Percentiles rank a stretch among this genome's conserved stretches.
These are phyloP conservation scores for Tolypeutes matacus DNA, from an alignment of 2,797 vertebrate genomes.

Conservation along the genomic window DNA sequence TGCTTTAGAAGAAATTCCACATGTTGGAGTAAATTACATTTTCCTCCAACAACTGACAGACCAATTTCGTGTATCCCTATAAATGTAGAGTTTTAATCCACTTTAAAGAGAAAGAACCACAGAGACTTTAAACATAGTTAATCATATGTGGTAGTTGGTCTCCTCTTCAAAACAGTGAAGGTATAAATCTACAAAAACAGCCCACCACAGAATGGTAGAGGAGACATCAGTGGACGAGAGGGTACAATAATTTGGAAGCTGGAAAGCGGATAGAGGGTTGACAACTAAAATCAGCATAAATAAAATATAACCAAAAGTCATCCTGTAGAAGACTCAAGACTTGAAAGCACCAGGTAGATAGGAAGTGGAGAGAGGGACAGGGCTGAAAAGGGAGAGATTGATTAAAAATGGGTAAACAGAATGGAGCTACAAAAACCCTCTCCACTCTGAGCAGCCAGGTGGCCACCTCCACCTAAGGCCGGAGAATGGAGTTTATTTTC, in stretches of 20 bases:
- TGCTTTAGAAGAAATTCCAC: not conserved
- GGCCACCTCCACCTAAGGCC: not conserved
- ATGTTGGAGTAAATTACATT: constrained; percentile 26
- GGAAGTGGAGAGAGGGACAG: not conserved
- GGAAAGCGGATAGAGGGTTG: not conserved
- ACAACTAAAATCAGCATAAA: constrained; percentile 9
- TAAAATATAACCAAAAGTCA: not conserved
- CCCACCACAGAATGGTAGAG: not conserved
- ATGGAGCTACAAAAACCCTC: not conserved
- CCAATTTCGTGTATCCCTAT: not conserved
- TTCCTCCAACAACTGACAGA: not conserved
- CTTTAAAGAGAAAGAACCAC: not conserved
- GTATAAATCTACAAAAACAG: not conserved
- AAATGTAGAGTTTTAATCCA: constrained; percentile 24
- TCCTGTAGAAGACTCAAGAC: not conserved
- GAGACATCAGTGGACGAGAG: not conserved
- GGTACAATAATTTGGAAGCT: not conserved
- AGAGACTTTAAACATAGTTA: not conserved
- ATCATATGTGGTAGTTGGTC: not conserved
- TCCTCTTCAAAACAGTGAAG: not conserved
- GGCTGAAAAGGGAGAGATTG: not conserved
- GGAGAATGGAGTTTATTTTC: not conserved
- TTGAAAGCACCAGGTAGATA: not conserved
- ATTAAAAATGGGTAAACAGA: not conserved
- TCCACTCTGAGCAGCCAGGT: not conserved